Percentiles rank a stretch among this genome's conserved stretches.
phyloP scores from a whole-genome alignment of 2,888 invertebrate genomes.

The Agrypnus murinus region DNA sequence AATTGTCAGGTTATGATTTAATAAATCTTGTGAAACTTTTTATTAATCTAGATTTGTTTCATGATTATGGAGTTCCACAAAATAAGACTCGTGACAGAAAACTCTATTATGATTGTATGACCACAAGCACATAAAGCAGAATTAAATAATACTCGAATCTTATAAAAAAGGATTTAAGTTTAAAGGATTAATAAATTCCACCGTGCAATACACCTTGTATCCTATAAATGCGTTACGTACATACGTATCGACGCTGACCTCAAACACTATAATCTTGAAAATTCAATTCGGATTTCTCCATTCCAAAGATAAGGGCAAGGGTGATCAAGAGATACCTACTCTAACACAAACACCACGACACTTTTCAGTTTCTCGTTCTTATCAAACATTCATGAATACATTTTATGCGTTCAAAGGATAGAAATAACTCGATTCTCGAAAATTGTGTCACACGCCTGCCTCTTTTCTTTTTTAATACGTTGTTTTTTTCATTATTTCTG shows the following conservation, averaged over 20 bases:
- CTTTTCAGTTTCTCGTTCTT: constrained; percentile 20
- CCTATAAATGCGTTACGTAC: not conserved
- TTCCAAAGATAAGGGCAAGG: constrained; percentile 11
- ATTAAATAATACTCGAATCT: too few species aligned
- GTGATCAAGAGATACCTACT: constrained; percentile 27
- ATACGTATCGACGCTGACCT: not conserved
- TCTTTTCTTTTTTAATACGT: too few species aligned
- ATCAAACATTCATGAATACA: constrained; percentile 29
- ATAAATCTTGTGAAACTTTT: too few species aligned
- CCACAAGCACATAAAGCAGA: too few species aligned
- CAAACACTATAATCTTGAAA: not conserved
- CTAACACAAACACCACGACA: constrained; percentile 13
- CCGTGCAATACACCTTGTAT: not conserved
- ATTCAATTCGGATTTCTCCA: constrained; percentile 16
- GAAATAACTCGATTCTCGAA: constrained; percentile 18
- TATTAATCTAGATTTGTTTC: too few species aligned
- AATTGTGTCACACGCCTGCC: constrained; percentile 11
- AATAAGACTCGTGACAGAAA: too few species aligned
- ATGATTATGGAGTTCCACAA: too few species aligned
- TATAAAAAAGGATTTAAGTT: too few species aligned
- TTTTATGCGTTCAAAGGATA: constrained; percentile 21
- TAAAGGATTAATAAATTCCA: too few species aligned
- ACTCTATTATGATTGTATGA: too few species aligned
- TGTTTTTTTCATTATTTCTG: too few species aligned
- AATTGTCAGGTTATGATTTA: too few species aligned